Evolutionary conservation across 2,888 invertebrate genomes (phyloP).

Genomic region (Campoplex capitator): DNA sequence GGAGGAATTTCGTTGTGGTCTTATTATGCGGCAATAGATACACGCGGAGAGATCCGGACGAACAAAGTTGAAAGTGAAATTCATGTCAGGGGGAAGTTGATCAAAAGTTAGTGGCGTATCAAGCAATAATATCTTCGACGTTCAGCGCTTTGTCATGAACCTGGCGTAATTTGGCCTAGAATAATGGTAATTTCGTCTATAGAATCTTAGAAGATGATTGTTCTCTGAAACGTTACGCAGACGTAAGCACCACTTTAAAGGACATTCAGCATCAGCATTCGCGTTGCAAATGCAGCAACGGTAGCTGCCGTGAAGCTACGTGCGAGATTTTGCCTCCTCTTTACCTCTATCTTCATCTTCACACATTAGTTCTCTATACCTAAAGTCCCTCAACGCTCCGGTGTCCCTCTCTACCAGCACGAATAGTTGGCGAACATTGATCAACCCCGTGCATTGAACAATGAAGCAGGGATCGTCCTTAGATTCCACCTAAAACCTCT

Average conservation of each 20-base stretch:
- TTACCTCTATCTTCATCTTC: conserved; percentile 38
- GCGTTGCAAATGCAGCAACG: conserved; percentile 59
- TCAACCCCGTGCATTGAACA: conserved; percentile 79
- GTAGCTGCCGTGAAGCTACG: conserved; percentile 47
- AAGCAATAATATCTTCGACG: not conserved
- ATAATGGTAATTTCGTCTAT: conserved; percentile 76
- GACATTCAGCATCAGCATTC: conserved; percentile 77
- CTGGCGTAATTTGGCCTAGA: conserved; percentile 68
- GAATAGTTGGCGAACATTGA: conserved; percentile 81
- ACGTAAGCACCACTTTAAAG: conserved; percentile 63
- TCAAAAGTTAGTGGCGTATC: not conserved
- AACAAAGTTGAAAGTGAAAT: not conserved
- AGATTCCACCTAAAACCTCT: conserved; percentile 80
- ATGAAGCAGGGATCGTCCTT: conserved; percentile 77
- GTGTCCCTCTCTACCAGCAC: conserved; percentile 48
- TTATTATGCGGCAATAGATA: too few species aligned
- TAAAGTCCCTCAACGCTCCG: conserved; percentile 48
- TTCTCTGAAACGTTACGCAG: conserved; percentile 68
- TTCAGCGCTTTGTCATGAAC: conserved; percentile 22
- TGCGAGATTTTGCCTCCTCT: conserved; percentile 57
- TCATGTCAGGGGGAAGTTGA: not conserved
- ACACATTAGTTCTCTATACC: conserved; percentile 20
- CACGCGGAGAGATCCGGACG: too few species aligned
- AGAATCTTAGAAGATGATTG: conserved; percentile 77
- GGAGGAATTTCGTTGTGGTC: too few species aligned